Conservation (phyloP, 2,113 vertebrate genomes). For the Lichenostomus cassidix region DNA sequence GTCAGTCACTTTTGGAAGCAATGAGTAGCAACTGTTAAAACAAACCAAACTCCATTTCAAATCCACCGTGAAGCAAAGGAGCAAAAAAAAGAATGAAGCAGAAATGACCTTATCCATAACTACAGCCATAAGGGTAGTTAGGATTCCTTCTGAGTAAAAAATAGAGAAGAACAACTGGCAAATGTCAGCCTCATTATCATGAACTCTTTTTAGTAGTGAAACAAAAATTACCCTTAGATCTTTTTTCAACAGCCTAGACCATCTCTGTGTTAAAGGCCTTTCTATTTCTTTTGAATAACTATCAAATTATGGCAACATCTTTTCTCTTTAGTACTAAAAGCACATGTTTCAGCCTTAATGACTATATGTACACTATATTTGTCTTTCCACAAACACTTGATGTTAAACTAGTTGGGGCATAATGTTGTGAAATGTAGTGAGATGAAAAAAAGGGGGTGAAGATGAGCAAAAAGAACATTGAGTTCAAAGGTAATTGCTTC, state of each 20-base stretch:
- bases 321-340: neutral
- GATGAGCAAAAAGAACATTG: neutral
- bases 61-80: neutral
- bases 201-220: constrained; percentile 31
- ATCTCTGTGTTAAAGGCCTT: neutral
- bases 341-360: neutral
- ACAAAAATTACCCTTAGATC: constrained; percentile 32
- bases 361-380: neutral
- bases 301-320: neutral
- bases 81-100: constrained; percentile 5
- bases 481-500: neutral
- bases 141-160: constrained; percentile 65
- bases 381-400: neutral
- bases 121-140: constrained; percentile 9
- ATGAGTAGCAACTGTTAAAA: constrained; percentile 58
- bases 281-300: neutral
- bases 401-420: neutral
- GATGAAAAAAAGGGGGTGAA: neutral
- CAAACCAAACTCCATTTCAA: constrained; percentile 33
- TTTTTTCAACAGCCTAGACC: neutral
- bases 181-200: constrained; percentile 57
- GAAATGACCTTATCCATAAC: constrained; percentile 40
- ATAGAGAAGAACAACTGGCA: constrained; percentile 68
- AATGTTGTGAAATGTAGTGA: neutral
- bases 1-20: neutral